A percentile compares a stretch with the other conserved stretches of the same genome.
These are phyloP conservation scores for Idaea biselata DNA, from an alignment of 2,888 invertebrate genomes.

Conservation along the genomic window DNA sequence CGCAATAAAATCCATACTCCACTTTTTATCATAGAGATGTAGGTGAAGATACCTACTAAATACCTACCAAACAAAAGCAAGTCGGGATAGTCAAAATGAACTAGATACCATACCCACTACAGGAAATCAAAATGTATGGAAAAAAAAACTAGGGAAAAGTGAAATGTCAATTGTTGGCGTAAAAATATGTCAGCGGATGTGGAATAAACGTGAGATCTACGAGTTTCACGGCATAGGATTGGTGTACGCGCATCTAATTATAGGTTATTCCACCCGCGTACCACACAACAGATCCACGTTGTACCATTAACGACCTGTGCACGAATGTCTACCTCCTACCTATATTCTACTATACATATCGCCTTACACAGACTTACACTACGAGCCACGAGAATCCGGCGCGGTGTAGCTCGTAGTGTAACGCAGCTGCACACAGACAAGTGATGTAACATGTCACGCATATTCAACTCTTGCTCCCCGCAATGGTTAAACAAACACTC, in stretches of 20 bases:
- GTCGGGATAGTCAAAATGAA: background rate
- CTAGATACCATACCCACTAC: background rate
- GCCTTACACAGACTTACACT: no score
- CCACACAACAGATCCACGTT: conserved; percentile 70
- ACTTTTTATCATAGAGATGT: background rate
- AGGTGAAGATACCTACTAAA: background rate
- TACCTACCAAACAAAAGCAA: background rate
- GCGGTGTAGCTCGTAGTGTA: background rate
- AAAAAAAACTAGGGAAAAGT: conserved; percentile 16
- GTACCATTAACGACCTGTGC: conserved; percentile 72
- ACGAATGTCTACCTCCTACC: conserved; percentile 60
- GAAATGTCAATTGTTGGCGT: conserved; percentile 38
- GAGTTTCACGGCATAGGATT: conserved; percentile 61
- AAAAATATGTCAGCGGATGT: conserved; percentile 54
- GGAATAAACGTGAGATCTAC: conserved; percentile 63
- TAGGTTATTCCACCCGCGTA: conserved; percentile 77
- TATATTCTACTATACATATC: conserved; percentile 40
- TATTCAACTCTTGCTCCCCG: conserved; percentile 41
- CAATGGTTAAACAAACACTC: conserved; percentile 24
- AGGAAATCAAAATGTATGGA: background rate
- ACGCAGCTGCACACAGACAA: conserved; percentile 36
- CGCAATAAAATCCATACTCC: background rate
- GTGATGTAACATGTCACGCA: conserved; percentile 59
- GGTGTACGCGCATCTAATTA: conserved; percentile 77
- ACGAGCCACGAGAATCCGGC: conserved; percentile 42